Conservation (phyloP, 92 coral and sea anemone genomes). For the Porites lobata region DNA sequence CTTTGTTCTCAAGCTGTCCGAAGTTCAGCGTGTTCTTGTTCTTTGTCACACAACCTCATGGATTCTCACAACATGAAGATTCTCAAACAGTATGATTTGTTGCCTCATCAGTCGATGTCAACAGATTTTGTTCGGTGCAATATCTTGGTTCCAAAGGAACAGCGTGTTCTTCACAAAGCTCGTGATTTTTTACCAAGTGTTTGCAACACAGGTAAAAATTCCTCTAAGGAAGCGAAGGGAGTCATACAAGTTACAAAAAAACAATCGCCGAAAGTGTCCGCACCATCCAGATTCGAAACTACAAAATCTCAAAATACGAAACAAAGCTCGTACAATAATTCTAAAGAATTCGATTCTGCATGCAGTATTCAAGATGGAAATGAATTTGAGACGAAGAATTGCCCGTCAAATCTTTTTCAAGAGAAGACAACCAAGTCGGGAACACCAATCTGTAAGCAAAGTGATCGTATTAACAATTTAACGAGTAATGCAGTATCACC, state of each 20-base stretch:
- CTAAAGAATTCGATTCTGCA: neutral
- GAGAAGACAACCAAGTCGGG: neutral
- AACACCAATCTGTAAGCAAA: neutral
- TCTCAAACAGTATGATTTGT: conserved; percentile 20
- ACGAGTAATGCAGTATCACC: neutral
- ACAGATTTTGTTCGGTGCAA: neutral
- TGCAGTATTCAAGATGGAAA: neutral
- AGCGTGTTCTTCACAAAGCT: neutral
- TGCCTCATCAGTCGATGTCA: neutral
- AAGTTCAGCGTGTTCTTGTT: conserved; percentile 8
- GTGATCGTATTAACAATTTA: neutral
- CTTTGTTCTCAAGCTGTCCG: conserved; percentile 38
- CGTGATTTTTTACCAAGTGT: too few species aligned
- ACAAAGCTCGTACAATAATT: neutral
- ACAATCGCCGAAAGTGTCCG: neutral
- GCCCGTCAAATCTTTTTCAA: neutral
- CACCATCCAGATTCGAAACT: neutral
- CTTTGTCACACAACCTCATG: conserved; percentile 30
- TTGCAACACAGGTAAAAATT: neutral
- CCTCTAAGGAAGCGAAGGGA: neutral
- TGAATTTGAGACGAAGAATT: neutral
- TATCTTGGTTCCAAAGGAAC: conserved; percentile 15
- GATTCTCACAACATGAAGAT: conserved; percentile 42
- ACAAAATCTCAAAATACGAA: neutral
- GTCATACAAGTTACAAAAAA: too few species aligned